These are phyloP conservation scores for Indicator maculatus DNA, from an alignment of 2,113 vertebrate genomes.

Conservation along the genomic window DNA sequence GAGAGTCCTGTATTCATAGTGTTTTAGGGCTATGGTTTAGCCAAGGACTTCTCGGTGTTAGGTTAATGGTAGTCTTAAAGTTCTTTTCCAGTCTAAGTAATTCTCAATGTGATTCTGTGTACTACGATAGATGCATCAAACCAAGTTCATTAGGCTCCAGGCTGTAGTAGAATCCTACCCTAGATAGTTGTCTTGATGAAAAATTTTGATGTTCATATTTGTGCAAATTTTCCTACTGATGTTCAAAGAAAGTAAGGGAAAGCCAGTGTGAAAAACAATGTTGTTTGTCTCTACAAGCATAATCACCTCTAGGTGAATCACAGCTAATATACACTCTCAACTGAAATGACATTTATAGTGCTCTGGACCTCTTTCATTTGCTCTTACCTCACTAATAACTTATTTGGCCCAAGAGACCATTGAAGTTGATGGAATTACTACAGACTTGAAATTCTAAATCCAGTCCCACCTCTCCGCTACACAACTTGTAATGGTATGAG, in stretches of 20 bases:
- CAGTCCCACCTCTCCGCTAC: neutral
- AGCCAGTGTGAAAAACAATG: accelerated
- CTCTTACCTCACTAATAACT: neutral
- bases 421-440: neutral
- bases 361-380: neutral
- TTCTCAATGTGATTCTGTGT: neutral
- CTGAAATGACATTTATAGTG: neutral
- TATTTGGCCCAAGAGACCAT: neutral
- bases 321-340: neutral
- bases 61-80: too few species aligned
- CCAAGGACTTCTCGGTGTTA: too few species aligned
- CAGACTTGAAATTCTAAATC: neutral
- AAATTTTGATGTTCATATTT: neutral
- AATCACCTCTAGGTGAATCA: neutral
- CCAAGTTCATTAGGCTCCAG: neutral
- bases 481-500: neutral
- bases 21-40: too few species aligned
- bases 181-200: neutral
- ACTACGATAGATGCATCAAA: neutral
- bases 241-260: neutral
- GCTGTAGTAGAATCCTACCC: neutral
- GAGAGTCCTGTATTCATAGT: too few species aligned
- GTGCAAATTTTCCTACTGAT: neutral
- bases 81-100: too few species aligned
- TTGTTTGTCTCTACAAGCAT: neutral